Evolutionary conservation across 2,888 invertebrate species (phyloP).

Genomic region (Agrilus cyanescens): DNA sequence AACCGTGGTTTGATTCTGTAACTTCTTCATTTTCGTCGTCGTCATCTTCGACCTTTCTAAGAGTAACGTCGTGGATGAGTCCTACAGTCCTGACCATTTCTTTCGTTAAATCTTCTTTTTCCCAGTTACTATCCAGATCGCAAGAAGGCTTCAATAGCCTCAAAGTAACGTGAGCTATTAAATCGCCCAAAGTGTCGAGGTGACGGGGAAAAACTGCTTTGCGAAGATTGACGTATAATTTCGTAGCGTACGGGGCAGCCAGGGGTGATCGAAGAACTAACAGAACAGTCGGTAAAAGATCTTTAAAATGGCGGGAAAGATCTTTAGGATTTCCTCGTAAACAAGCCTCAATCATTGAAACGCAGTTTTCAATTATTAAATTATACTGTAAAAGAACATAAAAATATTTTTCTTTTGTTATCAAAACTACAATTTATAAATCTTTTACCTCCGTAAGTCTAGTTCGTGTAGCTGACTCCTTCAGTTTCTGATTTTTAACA

Average conservation of each 20-base stretch:
- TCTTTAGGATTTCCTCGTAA: constrained; percentile 41
- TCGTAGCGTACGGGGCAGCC: constrained; percentile 55
- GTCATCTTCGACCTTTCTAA: constrained; percentile 24
- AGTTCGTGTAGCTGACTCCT: constrained; percentile 67
- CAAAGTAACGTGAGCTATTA: constrained; percentile 61
- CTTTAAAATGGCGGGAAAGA: constrained; percentile 43
- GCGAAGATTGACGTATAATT: constrained; percentile 50
- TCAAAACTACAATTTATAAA: constrained; percentile 9
- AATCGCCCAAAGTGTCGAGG: constrained; percentile 40
- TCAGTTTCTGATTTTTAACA: constrained; percentile 72
- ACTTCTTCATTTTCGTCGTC: constrained; percentile 13
- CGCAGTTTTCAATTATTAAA: constrained; percentile 32
- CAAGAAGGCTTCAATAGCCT: constrained; percentile 69
- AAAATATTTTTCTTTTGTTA: background rate
- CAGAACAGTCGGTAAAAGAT: constrained; percentile 45
- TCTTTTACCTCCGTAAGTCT: constrained; percentile 48
- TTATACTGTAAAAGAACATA: constrained; percentile 28
- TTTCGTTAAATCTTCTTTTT: constrained; percentile 50
- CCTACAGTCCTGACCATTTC: constrained; percentile 52
- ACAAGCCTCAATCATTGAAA: constrained; percentile 40
- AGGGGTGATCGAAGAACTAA: constrained; percentile 62
- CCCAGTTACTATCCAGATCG: constrained; percentile 66
- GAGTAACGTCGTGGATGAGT: constrained; percentile 43
- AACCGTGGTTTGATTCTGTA: constrained; percentile 15
- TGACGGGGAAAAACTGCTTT: constrained; percentile 40